phyloP scores from a whole-genome alignment of 2,888 invertebrate species.

The Chymomyza amoena region DNA sequence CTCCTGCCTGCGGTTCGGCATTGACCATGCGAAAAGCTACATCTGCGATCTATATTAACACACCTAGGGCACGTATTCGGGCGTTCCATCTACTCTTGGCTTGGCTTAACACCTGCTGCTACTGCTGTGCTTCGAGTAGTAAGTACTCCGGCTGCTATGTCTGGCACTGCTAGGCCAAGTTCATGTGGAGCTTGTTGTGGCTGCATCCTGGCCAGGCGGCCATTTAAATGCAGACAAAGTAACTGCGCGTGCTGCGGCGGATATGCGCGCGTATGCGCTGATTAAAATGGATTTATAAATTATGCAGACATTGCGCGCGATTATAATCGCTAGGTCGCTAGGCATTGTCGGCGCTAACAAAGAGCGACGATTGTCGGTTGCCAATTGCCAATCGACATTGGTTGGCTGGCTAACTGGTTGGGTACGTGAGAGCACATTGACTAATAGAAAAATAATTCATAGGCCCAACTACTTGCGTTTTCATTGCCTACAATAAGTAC shows the following conservation, averaged over 20 bases:
- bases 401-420: slow-evolving; percentile 1
- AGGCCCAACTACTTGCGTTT: slow-evolving; percentile 44
- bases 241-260: slow-evolving; percentile 61
- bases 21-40: slow-evolving; percentile 30
- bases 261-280: slow-evolving; percentile 46
- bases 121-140: background rate
- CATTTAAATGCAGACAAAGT: slow-evolving; percentile 77
- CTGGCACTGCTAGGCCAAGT: slow-evolving; percentile 56
- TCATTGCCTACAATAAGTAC: slow-evolving; percentile 45
- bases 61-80: slow-evolving; percentile 61
- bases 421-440: slow-evolving; percentile 54
- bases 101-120: slow-evolving; percentile 29
- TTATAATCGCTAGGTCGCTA: slow-evolving; percentile 63
- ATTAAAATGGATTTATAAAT: slow-evolving; percentile 75
- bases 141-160: slow-evolving; percentile 52
- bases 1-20: background rate
- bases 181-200: slow-evolving; percentile 32
- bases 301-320: slow-evolving; percentile 62
- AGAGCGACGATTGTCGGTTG: slow-evolving; percentile 7
- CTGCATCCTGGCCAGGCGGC: slow-evolving; percentile 30
- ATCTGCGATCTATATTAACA: slow-evolving; percentile 61
- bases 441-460: slow-evolving; percentile 76
- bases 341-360: slow-evolving; percentile 55
- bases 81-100: background rate
- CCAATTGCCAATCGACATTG: slow-evolving; percentile 18